Conservation (phyloP, 2,113 vertebrate species). For the Petromus typicus region DNA sequence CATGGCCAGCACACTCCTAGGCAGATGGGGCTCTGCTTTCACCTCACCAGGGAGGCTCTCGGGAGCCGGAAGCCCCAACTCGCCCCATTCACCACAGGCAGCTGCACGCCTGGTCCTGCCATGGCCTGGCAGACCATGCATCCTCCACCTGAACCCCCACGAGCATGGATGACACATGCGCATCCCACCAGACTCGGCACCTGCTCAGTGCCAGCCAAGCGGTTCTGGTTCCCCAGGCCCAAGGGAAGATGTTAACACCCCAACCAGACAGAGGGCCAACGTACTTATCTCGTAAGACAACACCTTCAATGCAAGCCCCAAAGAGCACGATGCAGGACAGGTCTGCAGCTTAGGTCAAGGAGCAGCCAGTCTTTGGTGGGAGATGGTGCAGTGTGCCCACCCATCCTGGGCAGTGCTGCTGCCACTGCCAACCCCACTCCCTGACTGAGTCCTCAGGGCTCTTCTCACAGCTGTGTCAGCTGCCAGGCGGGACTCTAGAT, state of each 20-base stretch:
- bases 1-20: background rate
- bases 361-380: background rate
- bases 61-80: background rate
- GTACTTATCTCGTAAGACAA: constrained; percentile 97
- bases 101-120: too few species aligned
- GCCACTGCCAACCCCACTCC: background rate
- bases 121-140: background rate
- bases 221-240: background rate
- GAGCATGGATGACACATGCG: too few species aligned
- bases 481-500: rapidly evolving
- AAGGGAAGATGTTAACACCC: background rate
- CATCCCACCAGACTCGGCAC: background rate
- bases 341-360: constrained; percentile 87
- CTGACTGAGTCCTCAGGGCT: background rate
- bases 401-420: rapidly evolving
- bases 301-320: constrained; percentile 97
- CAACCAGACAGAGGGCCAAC: background rate
- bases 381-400: rapidly evolving
- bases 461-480: background rate
- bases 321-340: constrained; percentile 94
- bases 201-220: rapidly evolving
- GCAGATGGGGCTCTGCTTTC: too few species aligned
- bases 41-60: rapidly evolving
- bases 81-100: rapidly evolving
- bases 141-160: background rate